Percentiles rank a stretch among this genome's conserved stretches.
Evolutionary conservation across 2,113 vertebrate genomes (phyloP).

Genomic region (Cryptoleucopteryx plumbea): DNA sequence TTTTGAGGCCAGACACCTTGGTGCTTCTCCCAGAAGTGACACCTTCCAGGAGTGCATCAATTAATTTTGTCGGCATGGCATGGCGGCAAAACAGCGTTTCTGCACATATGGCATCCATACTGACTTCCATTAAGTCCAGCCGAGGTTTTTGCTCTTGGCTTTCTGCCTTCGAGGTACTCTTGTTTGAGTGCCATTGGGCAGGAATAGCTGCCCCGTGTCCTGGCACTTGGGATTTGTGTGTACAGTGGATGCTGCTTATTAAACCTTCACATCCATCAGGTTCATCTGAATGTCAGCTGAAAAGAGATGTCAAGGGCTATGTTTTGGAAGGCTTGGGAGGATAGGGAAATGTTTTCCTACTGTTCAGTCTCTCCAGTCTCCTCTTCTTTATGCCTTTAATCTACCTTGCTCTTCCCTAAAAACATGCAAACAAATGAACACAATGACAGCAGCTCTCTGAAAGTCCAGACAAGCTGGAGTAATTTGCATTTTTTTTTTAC

Average conservation of each 20-base stretch:
- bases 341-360: neutral
- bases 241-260: neutral
- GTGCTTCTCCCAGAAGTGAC: neutral
- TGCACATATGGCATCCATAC: neutral
- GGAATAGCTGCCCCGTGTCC: neutral
- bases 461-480: neutral
- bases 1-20: neutral
- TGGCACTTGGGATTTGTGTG: neutral
- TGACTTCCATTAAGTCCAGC: neutral
- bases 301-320: neutral
- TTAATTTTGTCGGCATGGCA: neutral
- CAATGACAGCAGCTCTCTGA: neutral
- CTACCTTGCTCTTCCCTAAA: neutral
- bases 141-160: neutral
- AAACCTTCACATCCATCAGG: neutral
- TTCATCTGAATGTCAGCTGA: neutral
- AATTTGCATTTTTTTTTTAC: neutral
- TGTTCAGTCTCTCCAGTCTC: neutral
- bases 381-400: neutral
- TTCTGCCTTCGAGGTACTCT: neutral
- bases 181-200: fast-evolving
- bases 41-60: neutral
- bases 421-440: neutral
- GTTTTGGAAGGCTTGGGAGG: neutral
- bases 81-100: fast-evolving